phyloP scores from a whole-genome alignment of 2,888 invertebrate species.

The Zele albiditarsus region DNA sequence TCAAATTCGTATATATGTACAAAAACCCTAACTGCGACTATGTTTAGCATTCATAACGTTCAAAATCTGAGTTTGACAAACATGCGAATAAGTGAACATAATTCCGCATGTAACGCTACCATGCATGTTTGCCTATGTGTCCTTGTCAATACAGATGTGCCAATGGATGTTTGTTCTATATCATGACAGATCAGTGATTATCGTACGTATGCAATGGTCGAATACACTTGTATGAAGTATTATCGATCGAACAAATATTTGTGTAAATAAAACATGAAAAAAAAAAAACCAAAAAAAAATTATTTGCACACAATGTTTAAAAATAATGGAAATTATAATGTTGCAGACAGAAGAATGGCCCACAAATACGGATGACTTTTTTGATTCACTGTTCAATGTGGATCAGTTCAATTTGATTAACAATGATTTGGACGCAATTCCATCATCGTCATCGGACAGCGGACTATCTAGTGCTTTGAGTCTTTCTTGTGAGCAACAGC shows the following conservation, averaged over 20 bases:
- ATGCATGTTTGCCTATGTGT: neutral
- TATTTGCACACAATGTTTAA: conserved; percentile 1
- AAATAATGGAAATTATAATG: conserved; percentile 44
- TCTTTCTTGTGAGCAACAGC: conserved; percentile 75
- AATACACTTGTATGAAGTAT: conserved; percentile 9
- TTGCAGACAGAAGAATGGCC: conserved; percentile 74
- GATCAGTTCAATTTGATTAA: conserved; percentile 74
- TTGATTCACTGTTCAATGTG: conserved; percentile 81
- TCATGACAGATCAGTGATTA: neutral
- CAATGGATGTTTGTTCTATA: neutral
- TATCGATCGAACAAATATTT: conserved; percentile 27
- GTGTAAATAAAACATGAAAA: neutral
- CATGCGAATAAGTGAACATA: neutral
- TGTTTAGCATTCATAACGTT: conserved; percentile 42
- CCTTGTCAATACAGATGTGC: conserved; percentile 11
- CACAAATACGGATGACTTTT: conserved; percentile 77
- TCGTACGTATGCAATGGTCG: neutral
- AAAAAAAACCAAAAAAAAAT: neutral
- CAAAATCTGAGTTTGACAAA: conserved; percentile 28
- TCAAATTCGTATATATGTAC: too few relatives aligned
- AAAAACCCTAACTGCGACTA: conserved; percentile 24
- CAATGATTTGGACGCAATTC: conserved; percentile 76
- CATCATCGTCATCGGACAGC: conserved; percentile 80
- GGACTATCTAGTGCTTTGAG: conserved; percentile 78
- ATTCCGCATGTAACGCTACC: neutral